phyloP scores from a whole-genome alignment of 1,140 invertebrate genomes.

The Leptonema lineaticorne region DNA sequence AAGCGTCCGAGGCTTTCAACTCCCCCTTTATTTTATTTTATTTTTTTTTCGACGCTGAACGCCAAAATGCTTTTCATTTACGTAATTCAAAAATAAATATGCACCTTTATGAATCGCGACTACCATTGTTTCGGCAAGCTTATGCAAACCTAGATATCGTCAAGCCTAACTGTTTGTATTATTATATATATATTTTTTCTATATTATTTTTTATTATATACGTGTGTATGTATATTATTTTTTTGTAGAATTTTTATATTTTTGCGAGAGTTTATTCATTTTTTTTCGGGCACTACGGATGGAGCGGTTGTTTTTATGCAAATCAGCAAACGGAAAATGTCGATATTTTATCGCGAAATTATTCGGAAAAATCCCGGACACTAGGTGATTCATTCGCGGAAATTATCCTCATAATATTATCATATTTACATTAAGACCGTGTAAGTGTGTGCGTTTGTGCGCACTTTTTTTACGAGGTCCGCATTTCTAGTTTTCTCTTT shows the following conservation, averaged over 20 bases:
- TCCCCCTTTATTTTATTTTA: no score
- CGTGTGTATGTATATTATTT: background rate
- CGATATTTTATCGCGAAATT: slow-evolving; percentile 13
- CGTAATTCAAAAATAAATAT: slow-evolving; percentile 41
- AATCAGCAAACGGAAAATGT: background rate
- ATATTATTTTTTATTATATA: background rate
- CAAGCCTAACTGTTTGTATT: background rate
- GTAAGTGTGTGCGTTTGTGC: background rate
- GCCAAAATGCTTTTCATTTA: slow-evolving; percentile 33
- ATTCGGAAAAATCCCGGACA: slow-evolving; percentile 3
- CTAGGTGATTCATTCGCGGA: background rate
- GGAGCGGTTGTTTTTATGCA: background rate
- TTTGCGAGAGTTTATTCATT: no score
- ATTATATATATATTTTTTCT: no score
- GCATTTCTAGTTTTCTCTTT: no score
- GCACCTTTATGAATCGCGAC: slow-evolving; percentile 37
- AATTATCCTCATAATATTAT: background rate
- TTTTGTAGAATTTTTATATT: no score
- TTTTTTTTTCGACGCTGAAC: background rate
- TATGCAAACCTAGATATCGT: background rate
- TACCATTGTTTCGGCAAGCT: background rate
- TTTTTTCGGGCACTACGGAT: no score
- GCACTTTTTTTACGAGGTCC: no score
- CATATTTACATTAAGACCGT: background rate
- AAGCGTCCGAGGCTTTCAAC: background rate